phyloP scores from a whole-genome alignment of 2,888 invertebrate species.

The Bugulina stolonifera region DNA sequence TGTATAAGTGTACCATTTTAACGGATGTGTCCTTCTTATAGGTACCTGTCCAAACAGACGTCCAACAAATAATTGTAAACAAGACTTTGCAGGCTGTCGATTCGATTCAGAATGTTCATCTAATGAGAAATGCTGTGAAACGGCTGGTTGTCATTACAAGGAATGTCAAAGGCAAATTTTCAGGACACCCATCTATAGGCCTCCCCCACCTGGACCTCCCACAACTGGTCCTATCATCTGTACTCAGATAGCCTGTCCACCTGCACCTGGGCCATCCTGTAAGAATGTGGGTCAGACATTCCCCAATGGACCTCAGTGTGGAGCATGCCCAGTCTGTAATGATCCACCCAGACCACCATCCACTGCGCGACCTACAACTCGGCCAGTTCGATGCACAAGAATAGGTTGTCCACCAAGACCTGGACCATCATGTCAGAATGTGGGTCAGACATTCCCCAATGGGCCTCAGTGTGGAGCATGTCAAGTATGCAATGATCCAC shows the following conservation, averaged over 20 bases:
- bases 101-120: slow-evolving; percentile 6
- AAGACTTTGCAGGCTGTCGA: neutral
- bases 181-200: neutral
- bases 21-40: no score
- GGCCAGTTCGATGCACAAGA: neutral
- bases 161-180: neutral
- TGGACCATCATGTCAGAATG: neutral
- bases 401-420: neutral
- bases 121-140: neutral
- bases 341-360: neutral
- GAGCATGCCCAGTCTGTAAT: neutral
- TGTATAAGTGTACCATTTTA: no score
- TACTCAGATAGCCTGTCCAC: slow-evolving; percentile 4
- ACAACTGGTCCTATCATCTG: neutral
- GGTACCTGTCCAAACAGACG: neutral
- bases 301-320: slow-evolving; percentile 7
- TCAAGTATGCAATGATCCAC: neutral
- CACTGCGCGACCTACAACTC: neutral
- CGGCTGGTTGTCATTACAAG: neutral
- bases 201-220: neutral
- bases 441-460: neutral
- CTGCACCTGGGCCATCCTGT: neutral
- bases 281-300: neutral
- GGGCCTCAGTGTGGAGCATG: neutral
- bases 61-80: neutral